Conservation (phyloP, 1,140 invertebrate species). For the Bacillus rossius region DNA sequence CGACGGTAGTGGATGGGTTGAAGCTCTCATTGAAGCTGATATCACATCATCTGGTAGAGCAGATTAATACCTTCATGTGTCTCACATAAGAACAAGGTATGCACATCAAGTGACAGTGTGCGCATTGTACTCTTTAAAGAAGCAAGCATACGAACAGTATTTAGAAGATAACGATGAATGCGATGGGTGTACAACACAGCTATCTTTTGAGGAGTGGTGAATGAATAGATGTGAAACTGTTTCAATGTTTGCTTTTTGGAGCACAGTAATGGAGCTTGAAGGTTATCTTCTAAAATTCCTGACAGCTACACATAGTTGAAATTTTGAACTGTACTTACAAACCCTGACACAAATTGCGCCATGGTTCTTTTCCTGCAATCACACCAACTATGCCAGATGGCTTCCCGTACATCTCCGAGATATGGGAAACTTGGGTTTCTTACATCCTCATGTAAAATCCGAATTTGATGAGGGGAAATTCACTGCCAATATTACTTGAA, state of each 20-base stretch:
- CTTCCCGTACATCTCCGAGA: neutral
- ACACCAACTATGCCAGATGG: slow-evolving; percentile 13
- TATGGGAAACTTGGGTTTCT: neutral
- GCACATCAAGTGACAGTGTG: neutral
- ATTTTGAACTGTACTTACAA: neutral
- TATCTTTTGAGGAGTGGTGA: too few species aligned
- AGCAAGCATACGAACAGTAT: neutral
- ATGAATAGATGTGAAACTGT: too few species aligned
- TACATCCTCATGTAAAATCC: neutral
- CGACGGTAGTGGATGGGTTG: neutral
- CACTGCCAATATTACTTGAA: slow-evolving; percentile 9
- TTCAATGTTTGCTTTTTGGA: too few species aligned
- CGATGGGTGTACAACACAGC: too few species aligned
- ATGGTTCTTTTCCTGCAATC: slow-evolving; percentile 6
- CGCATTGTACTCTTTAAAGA: neutral
- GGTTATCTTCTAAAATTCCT: too few species aligned
- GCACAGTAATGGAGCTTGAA: too few species aligned
- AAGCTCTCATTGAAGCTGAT: neutral
- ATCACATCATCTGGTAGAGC: neutral
- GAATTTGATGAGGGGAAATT: slow-evolving; percentile 6
- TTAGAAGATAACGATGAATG: too few species aligned
- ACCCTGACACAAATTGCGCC: neutral
- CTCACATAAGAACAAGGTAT: neutral
- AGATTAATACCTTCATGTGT: neutral
- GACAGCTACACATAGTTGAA: too few species aligned